Evolutionary conservation across 2,113 vertebrate genomes (phyloP), one percentile per base, ranked within the genome.

Genomic region (Garra rufa): DNA sequence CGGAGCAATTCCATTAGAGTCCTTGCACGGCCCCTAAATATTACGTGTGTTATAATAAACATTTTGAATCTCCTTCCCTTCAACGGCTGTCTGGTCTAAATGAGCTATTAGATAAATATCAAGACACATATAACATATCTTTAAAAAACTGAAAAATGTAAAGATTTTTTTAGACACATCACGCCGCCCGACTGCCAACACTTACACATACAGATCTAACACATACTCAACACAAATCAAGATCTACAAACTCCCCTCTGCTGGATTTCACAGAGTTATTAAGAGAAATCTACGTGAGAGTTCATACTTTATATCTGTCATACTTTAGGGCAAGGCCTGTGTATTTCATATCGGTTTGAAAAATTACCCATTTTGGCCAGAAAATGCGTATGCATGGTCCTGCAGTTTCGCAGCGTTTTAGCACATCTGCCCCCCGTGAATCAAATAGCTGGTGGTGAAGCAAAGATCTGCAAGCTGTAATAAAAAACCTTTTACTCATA

Each of bases 401-500:
- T 26, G 13, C 5, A 28, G 15, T 63, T 19, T 28, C 5, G 3
- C 30, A 17, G 17, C 19, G 50, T 59, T 77, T 57, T 1, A 41
- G 17, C 50, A 57, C 28, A 19, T 30, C 44, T 74, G 73, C 73
- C 30, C 50, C 28, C 10, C 21, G 30, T 76, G 50, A 57, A 77
- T 41, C 75, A 44, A 61, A 78, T 26, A 43, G n/a, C 55, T 24
- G 13, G 13, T 59, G 34, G 6, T 41, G 55, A 43, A 61, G 55
- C 55, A 44, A 61, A 63, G 30, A 57, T 76, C 30, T 41, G 30
- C 57, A 79, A 44, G 24, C 76, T 41, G 38, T 63, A 63, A 79
- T 79, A 79, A 79, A 79, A 79, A 79, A 63, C 76, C 57, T 63
- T 79, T 79, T 79, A 79, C 76, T 44, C 15, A 79, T 79, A 63